These are phyloP conservation scores for Drosophila punjabiensis DNA, from an alignment of 1,140 invertebrate species.

Conservation along the genomic window DNA sequence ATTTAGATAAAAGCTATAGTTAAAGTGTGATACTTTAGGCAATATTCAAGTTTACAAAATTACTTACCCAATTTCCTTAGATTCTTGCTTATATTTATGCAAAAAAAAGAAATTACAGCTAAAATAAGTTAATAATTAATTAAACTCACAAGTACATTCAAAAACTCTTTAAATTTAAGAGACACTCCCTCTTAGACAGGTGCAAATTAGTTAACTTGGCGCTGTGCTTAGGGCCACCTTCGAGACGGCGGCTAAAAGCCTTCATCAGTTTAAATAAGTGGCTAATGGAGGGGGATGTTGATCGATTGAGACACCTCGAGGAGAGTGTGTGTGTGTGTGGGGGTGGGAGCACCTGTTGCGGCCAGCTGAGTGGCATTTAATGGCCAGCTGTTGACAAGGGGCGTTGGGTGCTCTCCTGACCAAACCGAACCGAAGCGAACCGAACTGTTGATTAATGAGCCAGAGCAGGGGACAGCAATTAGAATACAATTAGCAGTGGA, in stretches of 20 bases:
- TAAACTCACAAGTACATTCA: background rate
- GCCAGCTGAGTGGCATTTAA: constrained; percentile 67
- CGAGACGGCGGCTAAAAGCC: background rate
- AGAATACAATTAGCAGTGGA: constrained; percentile 79
- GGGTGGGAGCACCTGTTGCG: constrained; percentile 39
- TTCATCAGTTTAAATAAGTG: constrained; percentile 4
- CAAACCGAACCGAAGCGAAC: background rate
- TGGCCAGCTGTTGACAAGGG: constrained; percentile 61
- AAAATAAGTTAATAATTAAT: background rate
- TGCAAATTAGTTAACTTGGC: background rate
- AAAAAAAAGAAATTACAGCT: background rate
- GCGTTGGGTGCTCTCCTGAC: background rate
- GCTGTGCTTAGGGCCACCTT: background rate
- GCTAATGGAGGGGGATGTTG: background rate
- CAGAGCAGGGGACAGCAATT: constrained; percentile 64
- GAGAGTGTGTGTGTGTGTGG: background rate
- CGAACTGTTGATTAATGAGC: constrained; percentile 69
- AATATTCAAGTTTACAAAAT: background rate
- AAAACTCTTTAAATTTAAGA: too few relatives aligned
- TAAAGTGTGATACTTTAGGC: background rate
- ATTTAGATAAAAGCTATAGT: background rate
- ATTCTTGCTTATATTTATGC: background rate
- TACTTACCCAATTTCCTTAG: background rate
- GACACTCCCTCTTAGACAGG: background rate
- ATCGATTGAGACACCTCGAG: constrained; percentile 17